Conservation (phyloP, 1,140 invertebrate species). For the Heliconius nattereri region DNA sequence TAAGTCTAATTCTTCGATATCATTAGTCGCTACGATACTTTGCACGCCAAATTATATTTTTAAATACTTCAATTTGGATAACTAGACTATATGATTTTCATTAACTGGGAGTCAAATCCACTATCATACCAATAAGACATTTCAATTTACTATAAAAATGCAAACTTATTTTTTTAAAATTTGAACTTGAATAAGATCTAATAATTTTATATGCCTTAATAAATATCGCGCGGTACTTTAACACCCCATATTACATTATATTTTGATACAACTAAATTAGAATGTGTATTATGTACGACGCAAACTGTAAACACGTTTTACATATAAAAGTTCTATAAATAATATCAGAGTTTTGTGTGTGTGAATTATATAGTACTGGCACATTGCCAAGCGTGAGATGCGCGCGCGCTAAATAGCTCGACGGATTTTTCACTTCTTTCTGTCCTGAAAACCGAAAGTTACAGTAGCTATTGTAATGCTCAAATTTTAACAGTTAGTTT, state of each 20-base stretch:
- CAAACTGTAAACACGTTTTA: slow-evolving; percentile 72
- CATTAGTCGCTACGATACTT: too few relatives aligned
- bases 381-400: slow-evolving; percentile 56
- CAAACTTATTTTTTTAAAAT: too few relatives aligned
- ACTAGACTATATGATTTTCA: too few relatives aligned
- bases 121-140: too few relatives aligned
- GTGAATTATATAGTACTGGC: slow-evolving; percentile 76
- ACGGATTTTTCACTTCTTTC: slow-evolving; percentile 71
- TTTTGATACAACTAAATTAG: slow-evolving; percentile 33
- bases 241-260: slow-evolving; percentile 14
- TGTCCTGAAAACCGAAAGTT: slow-evolving; percentile 58
- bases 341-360: slow-evolving; percentile 67
- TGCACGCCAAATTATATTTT: too few relatives aligned
- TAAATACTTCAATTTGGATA: too few relatives aligned
- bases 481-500: slow-evolving; percentile 44
- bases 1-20: too few relatives aligned
- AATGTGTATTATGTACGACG: slow-evolving; percentile 34
- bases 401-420: slow-evolving; percentile 71
- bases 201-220: neutral
- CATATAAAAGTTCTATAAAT: slow-evolving; percentile 79
- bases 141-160: too few relatives aligned
- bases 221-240: neutral
- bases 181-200: too few relatives aligned
- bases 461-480: slow-evolving; percentile 55
- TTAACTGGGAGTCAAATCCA: too few relatives aligned